Evolutionary conservation across 1,140 invertebrate genomes (phyloP).

Genomic region (Frieseomelitta varia): DNA sequence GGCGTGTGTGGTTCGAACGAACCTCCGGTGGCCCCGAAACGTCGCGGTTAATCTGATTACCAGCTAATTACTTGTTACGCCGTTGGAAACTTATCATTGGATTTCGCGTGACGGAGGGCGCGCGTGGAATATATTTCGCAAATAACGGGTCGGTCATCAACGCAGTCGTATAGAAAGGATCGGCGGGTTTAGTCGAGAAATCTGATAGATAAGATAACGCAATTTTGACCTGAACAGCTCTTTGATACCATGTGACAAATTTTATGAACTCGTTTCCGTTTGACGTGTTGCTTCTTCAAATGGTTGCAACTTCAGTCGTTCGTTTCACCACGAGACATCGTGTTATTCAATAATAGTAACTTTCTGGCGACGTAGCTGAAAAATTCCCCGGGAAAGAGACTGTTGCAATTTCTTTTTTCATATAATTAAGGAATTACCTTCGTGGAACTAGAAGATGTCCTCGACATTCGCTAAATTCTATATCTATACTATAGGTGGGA

Average conservation of each 20-base stretch:
- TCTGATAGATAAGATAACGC: neutral
- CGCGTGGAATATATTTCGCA: conserved; percentile 36
- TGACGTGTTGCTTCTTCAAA: neutral
- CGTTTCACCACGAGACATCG: too few relatives aligned
- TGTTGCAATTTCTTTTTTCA: too few relatives aligned
- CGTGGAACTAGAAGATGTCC: neutral
- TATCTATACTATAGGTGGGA: neutral
- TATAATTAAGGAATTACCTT: too few relatives aligned
- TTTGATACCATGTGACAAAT: neutral
- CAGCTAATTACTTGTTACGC: conserved; percentile 41
- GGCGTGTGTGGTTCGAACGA: neutral
- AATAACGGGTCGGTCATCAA: neutral
- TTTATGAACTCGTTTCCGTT: neutral
- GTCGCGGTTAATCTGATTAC: conserved; percentile 39
- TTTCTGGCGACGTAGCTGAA: neutral
- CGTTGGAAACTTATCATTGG: conserved; percentile 44
- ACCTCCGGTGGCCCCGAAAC: conserved; percentile 29
- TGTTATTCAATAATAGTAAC: neutral
- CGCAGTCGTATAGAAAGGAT: neutral
- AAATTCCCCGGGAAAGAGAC: too few relatives aligned
- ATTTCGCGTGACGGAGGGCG: conserved; percentile 28
- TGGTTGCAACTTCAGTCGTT: neutral
- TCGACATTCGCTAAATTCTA: neutral
- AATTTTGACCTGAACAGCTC: neutral
- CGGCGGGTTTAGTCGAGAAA: neutral